Conservation (phyloP, 2,113 vertebrate genomes). For the Heterochromis multidens region DNA sequence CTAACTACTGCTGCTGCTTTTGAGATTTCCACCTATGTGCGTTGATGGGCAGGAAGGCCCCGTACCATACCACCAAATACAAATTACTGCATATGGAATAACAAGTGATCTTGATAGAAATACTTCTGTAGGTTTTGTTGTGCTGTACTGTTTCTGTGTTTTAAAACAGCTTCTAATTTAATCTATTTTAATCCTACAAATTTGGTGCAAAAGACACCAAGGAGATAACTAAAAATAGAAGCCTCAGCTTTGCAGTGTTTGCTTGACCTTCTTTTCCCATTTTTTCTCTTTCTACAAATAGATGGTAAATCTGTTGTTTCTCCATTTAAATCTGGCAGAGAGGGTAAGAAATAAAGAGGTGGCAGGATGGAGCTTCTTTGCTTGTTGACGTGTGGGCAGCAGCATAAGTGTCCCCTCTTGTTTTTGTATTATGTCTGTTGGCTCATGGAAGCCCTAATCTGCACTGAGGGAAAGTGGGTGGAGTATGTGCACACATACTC, state of each 20-base stretch:
- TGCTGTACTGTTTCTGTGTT: too few species aligned
- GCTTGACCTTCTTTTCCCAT: background rate
- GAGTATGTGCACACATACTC: background rate
- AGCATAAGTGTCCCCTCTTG: conserved; percentile 25
- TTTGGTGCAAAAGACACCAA: background rate
- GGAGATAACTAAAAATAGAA: background rate
- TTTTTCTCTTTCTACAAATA: background rate
- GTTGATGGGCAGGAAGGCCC: too few species aligned
- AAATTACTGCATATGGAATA: too few species aligned
- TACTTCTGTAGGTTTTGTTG: too few species aligned
- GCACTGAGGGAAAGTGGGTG: background rate
- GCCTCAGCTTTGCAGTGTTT: background rate
- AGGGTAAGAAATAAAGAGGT: background rate
- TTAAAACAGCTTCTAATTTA: too few species aligned
- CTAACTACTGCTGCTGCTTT: too few species aligned
- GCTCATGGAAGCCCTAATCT: background rate
- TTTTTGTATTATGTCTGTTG: background rate
- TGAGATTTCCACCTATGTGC: too few species aligned
- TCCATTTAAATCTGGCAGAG: background rate
- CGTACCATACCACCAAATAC: too few species aligned
- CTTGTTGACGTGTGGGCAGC: conserved; percentile 3
- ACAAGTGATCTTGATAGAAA: too few species aligned
- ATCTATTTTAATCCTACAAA: background rate
- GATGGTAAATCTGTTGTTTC: background rate
- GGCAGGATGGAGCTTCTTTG: background rate